Evolutionary conservation across 2,797 vertebrate genomes (phyloP).

Genomic region (Lagocephalus sceleratus): DNA sequence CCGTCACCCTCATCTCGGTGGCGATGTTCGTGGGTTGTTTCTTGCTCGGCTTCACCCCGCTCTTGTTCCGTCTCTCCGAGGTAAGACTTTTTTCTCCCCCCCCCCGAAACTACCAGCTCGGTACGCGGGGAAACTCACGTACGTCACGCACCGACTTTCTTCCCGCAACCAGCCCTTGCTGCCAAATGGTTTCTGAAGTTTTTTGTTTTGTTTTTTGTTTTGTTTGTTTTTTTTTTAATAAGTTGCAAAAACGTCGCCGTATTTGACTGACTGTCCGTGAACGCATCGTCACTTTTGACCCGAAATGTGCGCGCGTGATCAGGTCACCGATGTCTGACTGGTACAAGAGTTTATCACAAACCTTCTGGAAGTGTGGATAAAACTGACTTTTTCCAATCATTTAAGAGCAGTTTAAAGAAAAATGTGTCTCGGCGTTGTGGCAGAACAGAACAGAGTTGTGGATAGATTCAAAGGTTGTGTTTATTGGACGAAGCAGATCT

Average conservation of each 20-base stretch:
- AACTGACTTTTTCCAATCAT: too few relatives aligned
- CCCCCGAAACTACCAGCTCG: too few relatives aligned
- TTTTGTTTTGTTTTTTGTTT: not conserved
- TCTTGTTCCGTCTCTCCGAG: conserved; percentile 76
- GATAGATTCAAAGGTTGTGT: too few relatives aligned
- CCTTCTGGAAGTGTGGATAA: too few relatives aligned
- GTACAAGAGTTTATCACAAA: too few relatives aligned
- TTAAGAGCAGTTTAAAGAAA: too few relatives aligned
- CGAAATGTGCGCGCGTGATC: too few relatives aligned
- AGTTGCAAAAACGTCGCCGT: not conserved
- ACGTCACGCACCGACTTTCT: not conserved
- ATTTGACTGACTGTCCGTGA: not conserved
- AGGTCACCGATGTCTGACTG: too few relatives aligned
- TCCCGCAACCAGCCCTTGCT: not conserved
- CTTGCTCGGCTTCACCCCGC: conserved; percentile 76
- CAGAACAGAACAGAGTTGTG: too few relatives aligned
- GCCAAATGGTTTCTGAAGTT: not conserved
- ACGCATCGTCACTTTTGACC: not conserved
- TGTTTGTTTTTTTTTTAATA: not conserved
- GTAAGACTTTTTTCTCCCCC: conserved; percentile 50
- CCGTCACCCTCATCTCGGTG: conserved; percentile 71
- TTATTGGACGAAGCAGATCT: too few relatives aligned
- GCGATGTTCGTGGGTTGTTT: conserved; percentile 81
- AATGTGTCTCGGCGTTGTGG: too few relatives aligned
- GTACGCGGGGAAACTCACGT: too few relatives aligned